These are phyloP conservation scores for Chaetorhynchus papuensis DNA, from an alignment of 2,113 vertebrate genomes.

Conservation along the genomic window DNA sequence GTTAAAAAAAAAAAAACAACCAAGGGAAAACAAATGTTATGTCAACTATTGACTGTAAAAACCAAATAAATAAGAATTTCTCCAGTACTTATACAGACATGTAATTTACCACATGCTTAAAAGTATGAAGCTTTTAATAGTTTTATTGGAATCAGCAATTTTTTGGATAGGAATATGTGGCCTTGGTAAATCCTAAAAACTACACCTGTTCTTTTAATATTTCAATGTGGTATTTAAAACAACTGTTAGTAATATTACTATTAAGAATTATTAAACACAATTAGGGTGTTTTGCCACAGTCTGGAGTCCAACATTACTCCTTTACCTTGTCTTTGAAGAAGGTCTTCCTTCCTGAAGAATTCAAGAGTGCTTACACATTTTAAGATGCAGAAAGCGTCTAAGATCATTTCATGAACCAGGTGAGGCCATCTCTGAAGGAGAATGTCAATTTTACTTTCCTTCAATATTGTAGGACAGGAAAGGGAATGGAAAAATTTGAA, in stretches of 20 bases:
- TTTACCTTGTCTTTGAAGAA: neutral
- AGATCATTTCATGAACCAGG: neutral
- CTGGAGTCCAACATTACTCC: neutral
- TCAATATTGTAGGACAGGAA: neutral
- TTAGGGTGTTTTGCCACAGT: neutral
- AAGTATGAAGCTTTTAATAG: neutral
- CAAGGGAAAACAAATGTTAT: slow-evolving; percentile 12
- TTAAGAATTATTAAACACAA: neutral
- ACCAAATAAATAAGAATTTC: neutral
- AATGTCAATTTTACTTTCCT: neutral
- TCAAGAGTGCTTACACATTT: neutral
- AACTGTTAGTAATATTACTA: neutral
- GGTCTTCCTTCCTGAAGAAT: neutral
- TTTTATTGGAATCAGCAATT: neutral
- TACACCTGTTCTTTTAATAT: neutral
- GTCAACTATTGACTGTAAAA: neutral
- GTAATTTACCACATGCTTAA: neutral
- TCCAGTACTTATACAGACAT: neutral
- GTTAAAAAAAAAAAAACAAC: neutral
- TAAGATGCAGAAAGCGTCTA: neutral
- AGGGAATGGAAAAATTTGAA: neutral
- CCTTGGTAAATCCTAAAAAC: neutral
- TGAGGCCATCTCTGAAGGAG: neutral
- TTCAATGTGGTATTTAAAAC: neutral
- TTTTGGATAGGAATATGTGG: neutral